These are phyloP conservation scores for Catocala sponsa DNA, from an alignment of 2,888 invertebrate genomes.

Conservation along the genomic window DNA sequence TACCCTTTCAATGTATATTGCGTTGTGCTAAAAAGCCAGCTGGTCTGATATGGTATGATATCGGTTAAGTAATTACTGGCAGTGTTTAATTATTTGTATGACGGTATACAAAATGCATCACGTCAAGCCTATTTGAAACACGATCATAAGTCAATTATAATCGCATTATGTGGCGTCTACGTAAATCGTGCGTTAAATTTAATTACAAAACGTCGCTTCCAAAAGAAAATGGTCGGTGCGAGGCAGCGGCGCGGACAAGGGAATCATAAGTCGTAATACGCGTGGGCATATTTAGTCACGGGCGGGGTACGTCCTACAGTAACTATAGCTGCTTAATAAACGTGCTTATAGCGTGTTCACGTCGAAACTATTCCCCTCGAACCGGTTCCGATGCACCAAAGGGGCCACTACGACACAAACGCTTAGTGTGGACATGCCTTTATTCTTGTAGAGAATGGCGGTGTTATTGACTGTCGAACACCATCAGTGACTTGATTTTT, in stretches of 20 bases:
- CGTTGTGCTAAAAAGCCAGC: constrained; percentile 6
- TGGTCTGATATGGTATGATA: constrained; percentile 22
- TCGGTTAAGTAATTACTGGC: not conserved
- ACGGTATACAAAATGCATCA: constrained; percentile 44
- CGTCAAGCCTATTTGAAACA: constrained; percentile 59
- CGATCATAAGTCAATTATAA: constrained; percentile 75
- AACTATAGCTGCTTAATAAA: constrained; percentile 73
- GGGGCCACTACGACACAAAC: constrained; percentile 63
- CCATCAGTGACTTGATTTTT: constrained; percentile 47
- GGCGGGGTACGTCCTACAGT: constrained; percentile 66
- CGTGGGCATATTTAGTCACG: constrained; percentile 85
- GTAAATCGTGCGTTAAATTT: constrained; percentile 81
- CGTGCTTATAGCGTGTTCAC: constrained; percentile 64
- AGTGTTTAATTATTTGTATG: constrained; percentile 21
- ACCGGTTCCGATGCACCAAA: constrained; percentile 76
- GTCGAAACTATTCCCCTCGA: constrained; percentile 74
- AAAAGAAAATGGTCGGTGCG: constrained; percentile 62
- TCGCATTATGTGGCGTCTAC: constrained; percentile 72
- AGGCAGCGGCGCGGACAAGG: constrained; percentile 54
- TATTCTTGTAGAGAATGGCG: constrained; percentile 53
- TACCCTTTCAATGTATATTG: constrained; percentile 25
- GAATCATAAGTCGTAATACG: constrained; percentile 74
- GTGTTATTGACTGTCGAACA: constrained; percentile 49
- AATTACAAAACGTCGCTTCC: constrained; percentile 76
- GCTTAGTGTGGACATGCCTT: constrained; percentile 67